Conservation (phyloP, 2,113 vertebrate genomes). For the Cheilinus undulatus region DNA sequence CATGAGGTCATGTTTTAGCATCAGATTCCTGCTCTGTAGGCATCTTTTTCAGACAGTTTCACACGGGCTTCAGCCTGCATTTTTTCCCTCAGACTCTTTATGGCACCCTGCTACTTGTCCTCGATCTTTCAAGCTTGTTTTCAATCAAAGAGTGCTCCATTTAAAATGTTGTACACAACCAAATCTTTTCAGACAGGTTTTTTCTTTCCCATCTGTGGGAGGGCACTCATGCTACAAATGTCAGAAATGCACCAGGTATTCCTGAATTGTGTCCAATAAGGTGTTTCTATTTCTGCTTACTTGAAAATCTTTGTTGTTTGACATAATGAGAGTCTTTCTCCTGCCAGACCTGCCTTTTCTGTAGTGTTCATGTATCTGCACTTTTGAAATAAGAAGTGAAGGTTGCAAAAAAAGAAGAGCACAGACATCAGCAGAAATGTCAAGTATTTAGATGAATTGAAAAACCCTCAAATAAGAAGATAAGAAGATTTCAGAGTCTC, state of each 20-base stretch:
- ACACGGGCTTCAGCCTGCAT: neutral
- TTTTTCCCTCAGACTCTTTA: neutral
- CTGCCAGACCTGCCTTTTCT: neutral
- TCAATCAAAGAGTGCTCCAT: neutral
- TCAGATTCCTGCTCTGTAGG: neutral
- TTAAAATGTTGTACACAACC: neutral
- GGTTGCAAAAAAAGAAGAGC: neutral
- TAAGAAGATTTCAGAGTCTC: too few relatives aligned
- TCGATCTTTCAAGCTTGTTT: neutral
- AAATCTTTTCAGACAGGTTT: too few relatives aligned
- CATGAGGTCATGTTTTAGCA: neutral
- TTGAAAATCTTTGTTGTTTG: neutral
- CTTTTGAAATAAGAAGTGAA: neutral
- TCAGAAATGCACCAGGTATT: neutral
- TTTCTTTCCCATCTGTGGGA: neutral
- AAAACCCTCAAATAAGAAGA: too few relatives aligned
- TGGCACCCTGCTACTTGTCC: neutral
- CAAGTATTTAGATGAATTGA: too few relatives aligned
- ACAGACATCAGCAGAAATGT: neutral
- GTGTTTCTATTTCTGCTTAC: too few relatives aligned
- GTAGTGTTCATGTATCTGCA: neutral
- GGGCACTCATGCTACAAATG: neutral
- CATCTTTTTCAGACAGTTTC: neutral
- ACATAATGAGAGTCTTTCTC: constrained; percentile 8
- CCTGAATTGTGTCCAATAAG: too few relatives aligned